Percentiles rank a stretch among this genome's conserved stretches.
These are phyloP conservation scores for Aurelia coerulea DNA, from an alignment of 30 jellyfish, hydroid and myxozoan genomes.

Conservation along the genomic window DNA sequence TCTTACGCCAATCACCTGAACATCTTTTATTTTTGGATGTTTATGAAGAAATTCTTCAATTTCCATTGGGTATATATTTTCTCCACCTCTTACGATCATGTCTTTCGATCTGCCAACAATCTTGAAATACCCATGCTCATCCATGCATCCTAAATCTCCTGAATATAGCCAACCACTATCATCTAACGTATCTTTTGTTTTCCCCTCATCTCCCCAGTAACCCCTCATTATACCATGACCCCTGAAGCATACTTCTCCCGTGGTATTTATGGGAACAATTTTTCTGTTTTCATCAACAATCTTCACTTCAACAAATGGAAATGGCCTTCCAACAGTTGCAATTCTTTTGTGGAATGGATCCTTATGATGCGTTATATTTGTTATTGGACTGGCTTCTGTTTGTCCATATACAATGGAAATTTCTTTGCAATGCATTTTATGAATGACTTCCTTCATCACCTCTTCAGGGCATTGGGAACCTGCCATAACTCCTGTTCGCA, in stretches of 20 bases:
- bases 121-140: slow-evolving; percentile 76
- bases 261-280: slow-evolving; percentile 78
- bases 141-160: slow-evolving; percentile 86
- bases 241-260: slow-evolving; percentile 91
- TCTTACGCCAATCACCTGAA: slow-evolving; percentile 91
- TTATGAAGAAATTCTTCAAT: slow-evolving; percentile 82
- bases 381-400: slow-evolving; percentile 95
- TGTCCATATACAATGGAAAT: slow-evolving; percentile 92
- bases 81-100: slow-evolving; percentile 98
- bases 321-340: slow-evolving; percentile 81
- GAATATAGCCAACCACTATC: slow-evolving; percentile 89
- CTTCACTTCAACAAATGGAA: slow-evolving; percentile 89
- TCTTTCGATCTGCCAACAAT: slow-evolving; percentile 92
- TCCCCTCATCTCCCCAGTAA: slow-evolving; percentile 89
- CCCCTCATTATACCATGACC: slow-evolving; percentile 91
- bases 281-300: slow-evolving; percentile 66
- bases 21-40: slow-evolving; percentile 91
- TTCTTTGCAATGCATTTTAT: slow-evolving; percentile 82
- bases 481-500: slow-evolving; percentile 96
- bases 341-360: slow-evolving; percentile 74
- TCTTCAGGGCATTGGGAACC: slow-evolving; percentile 98
- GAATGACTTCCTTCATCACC: slow-evolving; percentile 88
- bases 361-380: slow-evolving; percentile 54
- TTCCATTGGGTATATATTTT: slow-evolving; percentile 89
- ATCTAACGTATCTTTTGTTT: slow-evolving; percentile 80